Base-by-base conservation (phyloP, 2,113 vertebrate genomes). In the Calidris pugnax region DNA sequence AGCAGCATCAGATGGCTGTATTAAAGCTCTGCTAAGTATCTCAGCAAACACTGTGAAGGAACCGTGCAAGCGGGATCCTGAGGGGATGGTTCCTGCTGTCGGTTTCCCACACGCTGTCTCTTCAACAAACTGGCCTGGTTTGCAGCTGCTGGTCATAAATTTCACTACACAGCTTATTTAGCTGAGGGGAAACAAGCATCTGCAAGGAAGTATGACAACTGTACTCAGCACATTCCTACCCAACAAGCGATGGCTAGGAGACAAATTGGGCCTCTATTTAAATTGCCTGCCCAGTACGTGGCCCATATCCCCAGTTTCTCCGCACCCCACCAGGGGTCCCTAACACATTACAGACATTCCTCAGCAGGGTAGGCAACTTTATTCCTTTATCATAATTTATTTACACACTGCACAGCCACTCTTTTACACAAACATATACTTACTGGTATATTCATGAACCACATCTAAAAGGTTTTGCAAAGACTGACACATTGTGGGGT, bases 301-400 rank as follows among this genome's bases (percentile, higher is more conserved):
- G 24, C 17, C 37, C 39, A 55, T 4, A 2, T 35, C 35, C 81
- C 67, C 30, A 37, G 6, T 67, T 95, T 72, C 79, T 72, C 55
- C 30, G 71, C 26, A 64, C 75, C 92, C 98, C 98, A 98, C 98
- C 97, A 98, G 97, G 97, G 98, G 98, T 98, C 98, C 98, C 98
- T 98, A 98, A 98, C 97, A 99, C 98, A 98, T 98, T 97, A 98
- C 97, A 98, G 97, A 97, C 72, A 45, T 97, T 98, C 95, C 98
- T 98, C 98, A 98, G 98, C 97, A 98, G 97, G 96, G 97, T 97
- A 98, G 92, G 97, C 96, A 98, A 98, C 98, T 98, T 98, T 98
- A 98, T 99, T 99, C 98, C 98, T 98, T 98, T 99, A 98, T 90
- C 97, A 98, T 98, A 99, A 98, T 99, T 97, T 98, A 99, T 98